Evolutionary conservation across 2,113 vertebrate species (phyloP).

Genomic region (Heliornis fulica): DNA sequence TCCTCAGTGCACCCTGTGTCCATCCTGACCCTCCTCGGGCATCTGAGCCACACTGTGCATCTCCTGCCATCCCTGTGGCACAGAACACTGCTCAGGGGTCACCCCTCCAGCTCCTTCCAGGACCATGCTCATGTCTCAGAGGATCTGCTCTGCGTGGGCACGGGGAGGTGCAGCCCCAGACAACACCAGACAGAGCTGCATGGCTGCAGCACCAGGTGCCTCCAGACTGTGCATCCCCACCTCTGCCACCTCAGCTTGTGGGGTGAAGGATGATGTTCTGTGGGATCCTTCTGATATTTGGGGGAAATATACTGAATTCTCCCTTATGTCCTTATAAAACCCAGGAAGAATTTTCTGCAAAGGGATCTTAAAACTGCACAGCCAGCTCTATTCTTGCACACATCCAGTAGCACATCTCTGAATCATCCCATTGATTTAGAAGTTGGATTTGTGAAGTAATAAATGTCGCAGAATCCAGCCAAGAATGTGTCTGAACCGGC

Average conservation of each 20-base stretch:
- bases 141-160: fast-evolving
- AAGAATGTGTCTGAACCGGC: constrained; percentile 58
- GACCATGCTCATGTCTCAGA: fast-evolving
- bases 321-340: neutral
- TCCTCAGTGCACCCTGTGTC: neutral
- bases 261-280: neutral
- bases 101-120: neutral
- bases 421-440: neutral
- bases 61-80: neutral
- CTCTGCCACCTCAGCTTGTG: neutral
- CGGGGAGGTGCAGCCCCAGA: neutral
- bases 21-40: neutral
- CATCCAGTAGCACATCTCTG: fast-evolving
- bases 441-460: neutral
- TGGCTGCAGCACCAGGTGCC: neutral
- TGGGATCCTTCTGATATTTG: neutral
- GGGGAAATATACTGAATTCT: neutral
- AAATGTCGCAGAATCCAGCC: constrained; percentile 21
- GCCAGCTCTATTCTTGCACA: neutral
- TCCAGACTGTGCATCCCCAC: neutral
- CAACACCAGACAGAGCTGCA: fast-evolving
- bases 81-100: neutral
- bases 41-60: neutral
- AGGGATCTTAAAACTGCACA: neutral
- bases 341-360: neutral